A percentile compares a stretch with the other conserved stretches of the same genome.
These are phyloP conservation scores for Alca torda DNA, from an alignment of 2,797 vertebrate genomes.

Conservation along the genomic window DNA sequence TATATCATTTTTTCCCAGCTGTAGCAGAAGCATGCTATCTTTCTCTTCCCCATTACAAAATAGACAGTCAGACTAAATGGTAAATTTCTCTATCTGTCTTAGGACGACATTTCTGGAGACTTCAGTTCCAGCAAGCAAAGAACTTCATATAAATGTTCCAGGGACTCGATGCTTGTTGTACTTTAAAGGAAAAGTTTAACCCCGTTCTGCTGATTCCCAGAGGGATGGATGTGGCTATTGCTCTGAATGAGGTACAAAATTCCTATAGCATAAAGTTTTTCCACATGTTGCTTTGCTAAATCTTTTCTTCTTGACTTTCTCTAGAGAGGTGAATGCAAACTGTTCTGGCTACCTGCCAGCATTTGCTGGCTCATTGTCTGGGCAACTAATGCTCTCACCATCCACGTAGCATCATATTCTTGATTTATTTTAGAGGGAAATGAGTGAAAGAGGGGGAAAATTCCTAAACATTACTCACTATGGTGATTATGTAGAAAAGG, in stretches of 20 bases:
- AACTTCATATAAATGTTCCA: not conserved
- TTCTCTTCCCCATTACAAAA: not conserved
- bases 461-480: not conserved
- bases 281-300: not conserved
- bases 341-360: not conserved
- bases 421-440: not conserved
- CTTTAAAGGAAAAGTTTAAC: not conserved
- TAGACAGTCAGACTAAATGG: not conserved
- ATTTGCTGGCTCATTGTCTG: not conserved
- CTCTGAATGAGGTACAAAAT: not conserved
- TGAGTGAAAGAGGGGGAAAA: not conserved
- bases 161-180: not conserved
- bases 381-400: not conserved
- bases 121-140: not conserved
- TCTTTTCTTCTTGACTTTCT: not conserved
- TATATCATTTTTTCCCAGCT: not conserved
- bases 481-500: not conserved
- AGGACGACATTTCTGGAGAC: not conserved
- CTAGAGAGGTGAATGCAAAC: not conserved
- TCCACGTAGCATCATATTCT: not conserved
- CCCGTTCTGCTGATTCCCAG: not conserved
- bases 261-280: not conserved
- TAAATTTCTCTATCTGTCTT: not conserved
- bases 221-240: not conserved
- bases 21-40: not conserved